Evolutionary conservation across 2,888 invertebrate genomes (phyloP).

Genomic region (Pterostichus niger): DNA sequence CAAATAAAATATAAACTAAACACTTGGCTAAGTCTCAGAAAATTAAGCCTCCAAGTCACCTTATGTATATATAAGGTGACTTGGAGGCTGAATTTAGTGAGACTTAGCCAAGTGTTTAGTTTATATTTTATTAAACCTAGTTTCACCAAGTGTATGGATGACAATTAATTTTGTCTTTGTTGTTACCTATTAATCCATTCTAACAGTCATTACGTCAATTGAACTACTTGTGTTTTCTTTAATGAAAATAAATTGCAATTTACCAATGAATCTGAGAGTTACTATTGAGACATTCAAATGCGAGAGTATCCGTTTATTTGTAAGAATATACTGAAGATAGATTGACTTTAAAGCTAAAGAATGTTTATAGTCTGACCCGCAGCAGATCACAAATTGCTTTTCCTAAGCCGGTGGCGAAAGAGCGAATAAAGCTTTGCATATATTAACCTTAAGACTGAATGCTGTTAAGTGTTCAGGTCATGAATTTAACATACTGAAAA

Average conservation of each 20-base stretch:
- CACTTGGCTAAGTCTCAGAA: too few species aligned
- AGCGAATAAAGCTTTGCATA: slow-evolving; percentile 65
- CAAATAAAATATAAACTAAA: too few species aligned
- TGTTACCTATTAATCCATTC: too few species aligned
- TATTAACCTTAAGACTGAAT: slow-evolving; percentile 56
- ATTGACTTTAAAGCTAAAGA: slow-evolving; percentile 46
- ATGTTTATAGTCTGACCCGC: slow-evolving; percentile 56
- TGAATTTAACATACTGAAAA: slow-evolving; percentile 61
- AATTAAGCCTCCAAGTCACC: too few species aligned
- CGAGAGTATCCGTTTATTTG: slow-evolving; percentile 8
- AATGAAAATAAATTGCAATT: neutral
- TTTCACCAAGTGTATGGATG: too few species aligned
- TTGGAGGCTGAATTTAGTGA: too few species aligned
- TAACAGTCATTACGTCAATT: too few species aligned
- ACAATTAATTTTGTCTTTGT: too few species aligned
- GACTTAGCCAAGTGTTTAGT: too few species aligned
- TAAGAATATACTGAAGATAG: slow-evolving; percentile 8
- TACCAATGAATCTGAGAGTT: neutral
- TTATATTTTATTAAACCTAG: too few species aligned
- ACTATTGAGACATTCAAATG: neutral
- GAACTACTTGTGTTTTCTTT: too few species aligned
- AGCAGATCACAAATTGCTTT: slow-evolving; percentile 54
- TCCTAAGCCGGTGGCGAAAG: slow-evolving; percentile 54
- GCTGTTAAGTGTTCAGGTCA: slow-evolving; percentile 58
- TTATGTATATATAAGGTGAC: too few species aligned